Percentiles rank a stretch among this genome's conserved stretches.
These are phyloP conservation scores for Neoaliturus tenellus DNA, from an alignment of 2,888 invertebrate genomes.

Conservation along the genomic window DNA sequence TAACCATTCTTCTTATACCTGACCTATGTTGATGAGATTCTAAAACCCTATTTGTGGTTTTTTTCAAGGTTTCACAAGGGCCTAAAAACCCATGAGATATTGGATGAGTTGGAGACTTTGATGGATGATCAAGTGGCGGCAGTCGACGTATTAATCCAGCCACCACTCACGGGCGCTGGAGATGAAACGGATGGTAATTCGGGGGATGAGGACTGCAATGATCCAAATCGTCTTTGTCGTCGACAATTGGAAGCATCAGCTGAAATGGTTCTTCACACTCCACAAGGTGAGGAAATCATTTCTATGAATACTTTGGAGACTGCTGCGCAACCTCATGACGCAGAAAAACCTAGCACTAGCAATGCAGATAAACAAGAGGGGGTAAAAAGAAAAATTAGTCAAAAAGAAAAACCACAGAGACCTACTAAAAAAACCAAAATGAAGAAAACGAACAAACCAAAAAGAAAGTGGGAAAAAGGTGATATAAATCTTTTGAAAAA, in stretches of 20 bases:
- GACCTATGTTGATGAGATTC: neutral
- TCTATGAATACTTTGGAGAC: neutral
- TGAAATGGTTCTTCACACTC: neutral
- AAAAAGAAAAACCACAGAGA: neutral
- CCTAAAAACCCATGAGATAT: neutral
- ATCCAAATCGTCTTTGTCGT: conserved; percentile 1
- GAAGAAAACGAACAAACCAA: no score
- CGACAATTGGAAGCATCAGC: conserved; percentile 5
- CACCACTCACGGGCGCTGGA: neutral
- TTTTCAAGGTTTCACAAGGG: neutral
- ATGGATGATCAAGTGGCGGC: neutral
- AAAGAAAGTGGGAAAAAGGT: no score
- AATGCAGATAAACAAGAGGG: neutral
- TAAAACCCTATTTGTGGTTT: neutral
- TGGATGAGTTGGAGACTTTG: neutral
- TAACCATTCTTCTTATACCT: no score
- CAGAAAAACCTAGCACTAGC: neutral
- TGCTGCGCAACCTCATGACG: neutral
- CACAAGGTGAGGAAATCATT: neutral
- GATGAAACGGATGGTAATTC: conserved; percentile 9
- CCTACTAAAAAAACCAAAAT: no score
- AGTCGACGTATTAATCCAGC: neutral
- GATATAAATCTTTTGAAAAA: no score
- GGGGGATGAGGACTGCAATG: conserved; percentile 15
- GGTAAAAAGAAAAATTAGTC: neutral